Evolutionary conservation across 2,797 vertebrate species (phyloP).

Genomic region (Anguilla megastoma): DNA sequence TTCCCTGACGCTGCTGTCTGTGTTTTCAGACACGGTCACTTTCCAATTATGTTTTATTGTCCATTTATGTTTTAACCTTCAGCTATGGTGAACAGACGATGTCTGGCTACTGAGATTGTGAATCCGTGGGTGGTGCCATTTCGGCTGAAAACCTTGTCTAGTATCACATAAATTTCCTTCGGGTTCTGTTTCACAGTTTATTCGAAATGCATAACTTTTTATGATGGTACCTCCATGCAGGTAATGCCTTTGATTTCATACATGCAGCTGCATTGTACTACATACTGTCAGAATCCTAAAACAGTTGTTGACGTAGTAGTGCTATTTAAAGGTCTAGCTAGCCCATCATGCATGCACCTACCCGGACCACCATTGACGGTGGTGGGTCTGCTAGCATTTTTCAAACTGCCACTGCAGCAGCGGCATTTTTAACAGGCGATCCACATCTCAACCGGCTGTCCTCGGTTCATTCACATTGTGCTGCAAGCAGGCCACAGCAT

Average conservation of each 20-base stretch:
- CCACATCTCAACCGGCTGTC: neutral
- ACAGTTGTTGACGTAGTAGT: neutral
- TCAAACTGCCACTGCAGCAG: neutral
- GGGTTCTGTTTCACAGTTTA: neutral
- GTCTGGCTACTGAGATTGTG: neutral
- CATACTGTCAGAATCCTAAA: neutral
- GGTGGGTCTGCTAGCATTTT: neutral
- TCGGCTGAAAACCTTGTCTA: neutral
- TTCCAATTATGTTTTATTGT: neutral
- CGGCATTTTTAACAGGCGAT: neutral
- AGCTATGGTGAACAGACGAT: neutral
- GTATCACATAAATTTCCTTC: neutral
- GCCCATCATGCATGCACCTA: neutral
- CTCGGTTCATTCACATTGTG: neutral
- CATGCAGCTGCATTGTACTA: neutral
- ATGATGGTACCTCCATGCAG: neutral
- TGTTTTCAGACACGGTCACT: neutral
- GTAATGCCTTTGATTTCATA: neutral
- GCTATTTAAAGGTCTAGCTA: neutral
- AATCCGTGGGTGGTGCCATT: neutral
- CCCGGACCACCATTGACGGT: neutral
- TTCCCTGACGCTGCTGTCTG: neutral
- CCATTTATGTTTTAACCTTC: neutral
- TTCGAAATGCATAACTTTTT: neutral
- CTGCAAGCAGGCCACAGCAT: neutral